A percentile compares a stretch with the other conserved stretches of the same genome.
Conservation (phyloP, 2,113 vertebrate species). For the Dascyllus trimaculatus region DNA sequence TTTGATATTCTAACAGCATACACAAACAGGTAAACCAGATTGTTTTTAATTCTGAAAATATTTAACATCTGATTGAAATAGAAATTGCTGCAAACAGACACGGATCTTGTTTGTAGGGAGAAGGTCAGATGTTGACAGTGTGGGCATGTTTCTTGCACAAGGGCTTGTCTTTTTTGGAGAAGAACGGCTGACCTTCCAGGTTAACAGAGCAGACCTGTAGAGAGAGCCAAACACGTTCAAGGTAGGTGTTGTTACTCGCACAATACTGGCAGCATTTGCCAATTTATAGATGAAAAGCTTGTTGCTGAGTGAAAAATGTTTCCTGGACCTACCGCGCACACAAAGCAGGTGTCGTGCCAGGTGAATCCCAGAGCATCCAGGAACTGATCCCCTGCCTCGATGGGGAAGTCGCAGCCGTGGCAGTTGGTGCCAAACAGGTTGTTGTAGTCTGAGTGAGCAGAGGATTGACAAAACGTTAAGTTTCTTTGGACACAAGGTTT, state of each 20-base stretch:
- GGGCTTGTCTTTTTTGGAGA: conserved; percentile 98
- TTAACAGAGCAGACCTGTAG: conserved; percentile 90
- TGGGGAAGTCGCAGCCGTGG: conserved; percentile 96
- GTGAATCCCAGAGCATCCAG: conserved; percentile 94
- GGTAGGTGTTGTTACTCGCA: conserved; percentile 1
- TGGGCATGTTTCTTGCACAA: conserved; percentile 99
- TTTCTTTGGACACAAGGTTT: neutral
- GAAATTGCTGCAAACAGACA: conserved; percentile 22
- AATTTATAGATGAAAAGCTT: neutral
- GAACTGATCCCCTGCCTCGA: conserved; percentile 97
- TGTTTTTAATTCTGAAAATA: conserved; percentile 18
- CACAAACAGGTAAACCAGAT: conserved; percentile 14
- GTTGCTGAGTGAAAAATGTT: neutral
- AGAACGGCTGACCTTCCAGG: conserved; percentile 96
- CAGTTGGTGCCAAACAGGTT: conserved; percentile 94
- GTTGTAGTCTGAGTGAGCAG: conserved; percentile 89
- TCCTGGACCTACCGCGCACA: conserved; percentile 89
- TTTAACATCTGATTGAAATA: conserved; percentile 37
- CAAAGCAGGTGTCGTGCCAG: conserved; percentile 99
- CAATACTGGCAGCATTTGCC: neutral
- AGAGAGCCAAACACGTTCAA: conserved; percentile 17
- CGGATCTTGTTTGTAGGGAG: neutral
- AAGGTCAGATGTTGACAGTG: conserved; percentile 90
- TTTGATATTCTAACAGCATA: conserved; percentile 34
- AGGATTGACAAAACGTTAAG: neutral